Conservation (phyloP, 2,797 vertebrate genomes). For the Nyctibius grandis region DNA sequence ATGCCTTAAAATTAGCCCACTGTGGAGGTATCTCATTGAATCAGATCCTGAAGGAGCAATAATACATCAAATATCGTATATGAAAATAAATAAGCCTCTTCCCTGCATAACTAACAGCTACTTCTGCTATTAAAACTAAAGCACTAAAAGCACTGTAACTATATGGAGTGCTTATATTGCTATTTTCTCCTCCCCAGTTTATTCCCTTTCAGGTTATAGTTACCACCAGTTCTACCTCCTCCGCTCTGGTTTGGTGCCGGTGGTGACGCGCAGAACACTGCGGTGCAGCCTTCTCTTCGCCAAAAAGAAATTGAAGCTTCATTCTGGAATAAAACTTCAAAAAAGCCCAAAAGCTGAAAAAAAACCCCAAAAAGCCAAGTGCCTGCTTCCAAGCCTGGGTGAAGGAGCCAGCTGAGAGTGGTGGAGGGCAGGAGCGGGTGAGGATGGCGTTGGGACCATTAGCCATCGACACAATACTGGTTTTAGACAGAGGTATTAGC, state of each 20-base stretch:
- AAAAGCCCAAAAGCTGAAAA: not conserved
- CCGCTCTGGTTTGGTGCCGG: not conserved
- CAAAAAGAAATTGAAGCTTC: not conserved
- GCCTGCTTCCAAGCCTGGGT: not conserved
- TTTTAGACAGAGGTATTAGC: not conserved
- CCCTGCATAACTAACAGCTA: not conserved
- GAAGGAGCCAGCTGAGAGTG: not conserved
- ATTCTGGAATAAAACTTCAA: not conserved
- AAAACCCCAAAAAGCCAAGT: accelerated
- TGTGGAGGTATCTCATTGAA: conserved; percentile 8
- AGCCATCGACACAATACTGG: not conserved
- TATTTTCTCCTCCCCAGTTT: not conserved
- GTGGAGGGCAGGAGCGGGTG: not conserved
- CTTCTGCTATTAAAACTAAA: not conserved
- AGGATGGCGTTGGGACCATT: not conserved
- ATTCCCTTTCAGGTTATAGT: not conserved
- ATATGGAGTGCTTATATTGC: not conserved
- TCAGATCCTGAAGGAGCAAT: conserved; percentile 9
- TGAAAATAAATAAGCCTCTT: conserved; percentile 38
- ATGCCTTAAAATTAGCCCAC: conserved; percentile 19
- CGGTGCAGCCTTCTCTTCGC: not conserved
- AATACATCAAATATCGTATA: not conserved
- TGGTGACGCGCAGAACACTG: not conserved
- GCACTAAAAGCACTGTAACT: not conserved
- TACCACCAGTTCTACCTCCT: not conserved